Conservation (phyloP, 2,888 invertebrate species). For the Allygus modestus region DNA sequence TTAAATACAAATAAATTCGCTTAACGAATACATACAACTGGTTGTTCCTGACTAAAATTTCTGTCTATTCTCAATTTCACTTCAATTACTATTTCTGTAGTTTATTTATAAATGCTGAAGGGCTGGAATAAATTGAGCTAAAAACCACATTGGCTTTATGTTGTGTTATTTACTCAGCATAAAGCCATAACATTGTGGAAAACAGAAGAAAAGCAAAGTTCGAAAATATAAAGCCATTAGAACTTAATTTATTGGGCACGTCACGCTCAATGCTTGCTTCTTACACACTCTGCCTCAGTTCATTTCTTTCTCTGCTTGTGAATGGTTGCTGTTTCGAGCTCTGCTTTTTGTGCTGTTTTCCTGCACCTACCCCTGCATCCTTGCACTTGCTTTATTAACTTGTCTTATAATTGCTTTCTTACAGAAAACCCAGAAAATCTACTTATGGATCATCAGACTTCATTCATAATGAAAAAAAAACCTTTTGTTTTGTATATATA, state of each 20-base stretch:
- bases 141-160: constrained; percentile 6
- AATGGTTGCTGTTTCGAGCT: constrained; percentile 67
- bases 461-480: no score
- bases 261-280: constrained; percentile 65
- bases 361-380: constrained; percentile 59
- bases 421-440: background rate
- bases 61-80: background rate
- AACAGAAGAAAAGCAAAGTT: constrained; percentile 75
- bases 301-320: constrained; percentile 65
- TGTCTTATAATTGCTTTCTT: constrained; percentile 11
- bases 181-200: constrained; percentile 32
- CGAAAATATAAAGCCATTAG: constrained; percentile 70
- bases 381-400: constrained; percentile 57
- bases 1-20: no score
- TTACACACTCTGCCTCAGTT: constrained; percentile 55
- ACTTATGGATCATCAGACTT: background rate
- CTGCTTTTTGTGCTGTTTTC: constrained; percentile 66
- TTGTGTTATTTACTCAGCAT: constrained; percentile 9
- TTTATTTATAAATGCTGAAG: constrained; percentile 32
- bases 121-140: constrained; percentile 38
- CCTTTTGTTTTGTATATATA: no score
- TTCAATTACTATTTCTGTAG: background rate
- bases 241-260: constrained; percentile 75
- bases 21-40: no score
- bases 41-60: background rate